Evolutionary conservation across 2,113 vertebrate genomes (phyloP).

Genomic region (Amia ocellicauda): DNA sequence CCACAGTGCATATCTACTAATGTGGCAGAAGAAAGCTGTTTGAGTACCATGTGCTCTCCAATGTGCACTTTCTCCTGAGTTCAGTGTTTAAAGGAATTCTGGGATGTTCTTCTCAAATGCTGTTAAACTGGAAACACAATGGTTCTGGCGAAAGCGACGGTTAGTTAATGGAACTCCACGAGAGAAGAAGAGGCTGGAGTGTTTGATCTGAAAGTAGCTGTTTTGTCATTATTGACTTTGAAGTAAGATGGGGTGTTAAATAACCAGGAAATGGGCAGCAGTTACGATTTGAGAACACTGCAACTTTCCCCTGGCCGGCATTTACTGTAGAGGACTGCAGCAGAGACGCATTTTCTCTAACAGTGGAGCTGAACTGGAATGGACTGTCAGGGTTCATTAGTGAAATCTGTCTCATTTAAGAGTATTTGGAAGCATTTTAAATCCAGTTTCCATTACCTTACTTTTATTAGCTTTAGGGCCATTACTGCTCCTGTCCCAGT

Average conservation of each 20-base stretch:
- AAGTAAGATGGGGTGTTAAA: slow-evolving; percentile 64
- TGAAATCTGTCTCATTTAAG: slow-evolving; percentile 58
- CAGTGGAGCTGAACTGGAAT: slow-evolving; percentile 57
- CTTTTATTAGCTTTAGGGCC: slow-evolving; percentile 65
- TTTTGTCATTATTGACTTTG: slow-evolving; percentile 42
- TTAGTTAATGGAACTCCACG: slow-evolving; percentile 35
- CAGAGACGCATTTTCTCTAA: slow-evolving; percentile 55
- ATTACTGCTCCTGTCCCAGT: slow-evolving; percentile 51
- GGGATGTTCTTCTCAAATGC: neutral
- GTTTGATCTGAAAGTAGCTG: slow-evolving; percentile 39
- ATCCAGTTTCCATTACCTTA: slow-evolving; percentile 68
- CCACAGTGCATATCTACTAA: too few species aligned
- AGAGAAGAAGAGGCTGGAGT: slow-evolving; percentile 25
- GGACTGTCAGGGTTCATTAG: slow-evolving; percentile 71
- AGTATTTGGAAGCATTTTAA: slow-evolving; percentile 69
- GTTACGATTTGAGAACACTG: slow-evolving; percentile 60
- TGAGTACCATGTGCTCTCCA: too few species aligned
- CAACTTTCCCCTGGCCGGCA: slow-evolving; percentile 43
- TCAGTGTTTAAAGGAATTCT: neutral
- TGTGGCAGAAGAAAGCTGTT: too few species aligned
- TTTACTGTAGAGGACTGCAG: slow-evolving; percentile 35
- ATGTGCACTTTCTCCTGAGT: too few species aligned
- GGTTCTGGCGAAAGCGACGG: neutral
- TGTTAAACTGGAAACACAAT: neutral
- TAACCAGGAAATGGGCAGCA: slow-evolving; percentile 63